Percentiles rank a stretch among this genome's conserved stretches.
phyloP scores from a whole-genome alignment of 2,888 invertebrate species.

The Odontocerum albicorne region DNA sequence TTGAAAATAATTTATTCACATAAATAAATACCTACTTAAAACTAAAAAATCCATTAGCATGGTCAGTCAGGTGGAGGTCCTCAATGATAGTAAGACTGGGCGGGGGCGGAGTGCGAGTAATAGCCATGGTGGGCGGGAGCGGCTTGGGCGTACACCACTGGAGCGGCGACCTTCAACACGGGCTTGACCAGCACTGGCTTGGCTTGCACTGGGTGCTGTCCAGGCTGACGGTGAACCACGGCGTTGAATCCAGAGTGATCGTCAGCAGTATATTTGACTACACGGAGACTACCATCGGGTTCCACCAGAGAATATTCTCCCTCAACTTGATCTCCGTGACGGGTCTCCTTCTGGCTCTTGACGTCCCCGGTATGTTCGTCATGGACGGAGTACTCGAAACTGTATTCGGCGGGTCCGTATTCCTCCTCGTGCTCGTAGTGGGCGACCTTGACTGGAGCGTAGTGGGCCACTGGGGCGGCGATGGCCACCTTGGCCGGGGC shows the following conservation, averaged over 20 bases:
- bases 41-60: too few species aligned
- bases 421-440: too few species aligned
- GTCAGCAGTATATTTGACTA: conserved; percentile 51
- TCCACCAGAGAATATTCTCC: conserved; percentile 54
- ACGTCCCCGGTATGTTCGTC: too few species aligned
- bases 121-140: conserved; percentile 14
- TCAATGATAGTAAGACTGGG: background rate
- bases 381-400: too few species aligned
- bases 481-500: conserved; percentile 18
- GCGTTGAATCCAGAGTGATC: conserved; percentile 54
- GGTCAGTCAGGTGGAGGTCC: background rate
- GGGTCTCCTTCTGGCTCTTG: conserved; percentile 51
- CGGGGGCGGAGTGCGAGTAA: too few species aligned
- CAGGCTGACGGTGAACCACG: conserved; percentile 49
- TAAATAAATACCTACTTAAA: background rate
- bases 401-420: too few species aligned
- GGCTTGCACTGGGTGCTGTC: conserved; percentile 43
- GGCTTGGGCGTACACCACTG: conserved; percentile 12
- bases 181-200: too few species aligned
- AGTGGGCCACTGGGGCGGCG: too few species aligned
- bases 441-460: too few species aligned
- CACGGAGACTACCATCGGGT: conserved; percentile 50
- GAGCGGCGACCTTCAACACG: conserved; percentile 30
- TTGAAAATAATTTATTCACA: conserved; percentile 25
- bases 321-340: conserved; percentile 49